Evolutionary conservation across 2,797 vertebrate species (phyloP), one percentile per base, ranked within the genome.

Genomic region (Alauda arvensis): DNA sequence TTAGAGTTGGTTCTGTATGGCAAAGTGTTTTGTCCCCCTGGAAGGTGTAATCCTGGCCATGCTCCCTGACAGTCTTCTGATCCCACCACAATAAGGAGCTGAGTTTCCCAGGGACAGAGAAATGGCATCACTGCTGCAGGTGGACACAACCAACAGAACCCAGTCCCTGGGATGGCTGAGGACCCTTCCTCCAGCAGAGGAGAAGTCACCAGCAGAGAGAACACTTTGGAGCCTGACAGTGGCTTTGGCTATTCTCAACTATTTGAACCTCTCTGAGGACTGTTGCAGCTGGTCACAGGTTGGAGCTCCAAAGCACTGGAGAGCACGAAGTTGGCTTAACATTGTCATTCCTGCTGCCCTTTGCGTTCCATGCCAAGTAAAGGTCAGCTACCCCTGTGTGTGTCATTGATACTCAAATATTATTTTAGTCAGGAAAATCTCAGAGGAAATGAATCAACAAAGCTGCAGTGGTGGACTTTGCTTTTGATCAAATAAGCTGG

Each of bases 351-450:
- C 87, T 85, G 31, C 48, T 95, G 77, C 68, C 75, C 77, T 85
- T 92, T 24, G 1, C 1, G 0, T 14, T 78, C 8, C 0, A 1
- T 61, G 55, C 40, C 68, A 81, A 90, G 77, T 39, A 60, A 71
- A 85, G 34, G 37, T 83, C 86, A 92, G 37, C 60, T 61, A 11
- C 39, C 12, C 18, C 23, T 12, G 6, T 52, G 17, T 69, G 77
- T 93, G 85, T 89, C 87, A 92, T 24, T 85, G 77, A 91, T 85
- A 95, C 39, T 65, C 61, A 82, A 83, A 79, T 74, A 87, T 85
- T 90, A 93, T 92, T 89, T 90, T 55, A 91, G 87, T 63, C 68
- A 68, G 40, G 59, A 65, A 90, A 94, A 87, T 79, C 77, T 85
- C 4, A 0, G 68, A 75, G 71, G 52, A 92, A 93, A 89, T 57